Evolutionary conservation across 2,797 vertebrate species (phyloP).

Genomic region (Periophthalmus magnuspinnatus): DNA sequence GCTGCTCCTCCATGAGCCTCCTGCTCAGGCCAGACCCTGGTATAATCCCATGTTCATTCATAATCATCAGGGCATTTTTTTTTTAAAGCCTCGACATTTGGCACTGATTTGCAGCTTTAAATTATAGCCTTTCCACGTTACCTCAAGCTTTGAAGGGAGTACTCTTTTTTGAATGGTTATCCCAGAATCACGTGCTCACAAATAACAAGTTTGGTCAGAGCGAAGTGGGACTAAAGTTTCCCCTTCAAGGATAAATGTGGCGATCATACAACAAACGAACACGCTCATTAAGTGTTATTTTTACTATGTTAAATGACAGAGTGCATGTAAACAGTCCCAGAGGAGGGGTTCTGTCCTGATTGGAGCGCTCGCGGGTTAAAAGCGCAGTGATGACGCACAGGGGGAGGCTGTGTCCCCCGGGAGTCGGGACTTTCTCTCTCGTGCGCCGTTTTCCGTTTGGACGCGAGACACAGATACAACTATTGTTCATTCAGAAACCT

Average conservation of each 20-base stretch:
- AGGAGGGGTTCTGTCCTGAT: conserved; percentile 20
- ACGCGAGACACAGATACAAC: conserved; percentile 11
- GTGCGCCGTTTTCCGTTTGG: conserved; percentile 33
- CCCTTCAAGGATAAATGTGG: background rate
- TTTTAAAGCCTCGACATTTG: conserved; percentile 18
- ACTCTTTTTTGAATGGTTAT: conserved; percentile 10
- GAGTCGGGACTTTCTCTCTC: conserved; percentile 34
- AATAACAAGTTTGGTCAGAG: conserved; percentile 26
- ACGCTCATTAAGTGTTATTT: conserved; percentile 53
- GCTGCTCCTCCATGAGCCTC: background rate
- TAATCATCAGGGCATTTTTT: background rate
- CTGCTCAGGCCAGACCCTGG: background rate
- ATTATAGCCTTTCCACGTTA: conserved; percentile 16
- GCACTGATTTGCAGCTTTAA: conserved; percentile 16
- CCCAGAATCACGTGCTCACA: conserved; percentile 36
- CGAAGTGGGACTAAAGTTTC: conserved; percentile 23
- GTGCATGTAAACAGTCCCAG: conserved; percentile 13
- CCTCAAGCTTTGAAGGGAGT: background rate
- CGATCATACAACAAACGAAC: conserved; percentile 24
- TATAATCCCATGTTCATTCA: background rate
- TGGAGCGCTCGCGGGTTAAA: conserved; percentile 42
- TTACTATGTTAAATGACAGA: conserved; percentile 59
- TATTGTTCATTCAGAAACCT: conserved; percentile 19
- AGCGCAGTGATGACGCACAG: conserved; percentile 44
- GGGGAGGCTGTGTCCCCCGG: conserved; percentile 40